Conservation (phyloP, 2,113 vertebrate genomes). For the Lepus europaeus region DNA sequence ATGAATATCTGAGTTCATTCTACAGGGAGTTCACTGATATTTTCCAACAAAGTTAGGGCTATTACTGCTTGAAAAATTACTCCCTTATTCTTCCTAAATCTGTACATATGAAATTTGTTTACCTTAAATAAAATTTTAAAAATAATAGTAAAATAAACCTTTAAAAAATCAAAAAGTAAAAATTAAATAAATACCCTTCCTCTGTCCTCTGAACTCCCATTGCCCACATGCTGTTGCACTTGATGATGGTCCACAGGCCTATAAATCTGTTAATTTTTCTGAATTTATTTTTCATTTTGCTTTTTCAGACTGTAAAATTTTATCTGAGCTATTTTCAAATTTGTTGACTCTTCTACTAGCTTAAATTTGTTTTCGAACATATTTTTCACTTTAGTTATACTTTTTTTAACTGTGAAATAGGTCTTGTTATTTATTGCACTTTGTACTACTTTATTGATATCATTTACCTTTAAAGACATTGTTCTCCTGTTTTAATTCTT, state of each 20-base stretch:
- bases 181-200: not conserved
- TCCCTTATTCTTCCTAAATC: not conserved
- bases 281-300: not conserved
- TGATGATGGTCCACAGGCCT: not conserved
- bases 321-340: too few species aligned
- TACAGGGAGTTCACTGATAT: not conserved
- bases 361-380: not conserved
- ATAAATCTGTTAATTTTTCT: not conserved
- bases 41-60: not conserved
- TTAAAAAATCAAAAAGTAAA: too few species aligned
- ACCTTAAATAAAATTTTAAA: too few species aligned
- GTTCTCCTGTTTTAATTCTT: not conserved
- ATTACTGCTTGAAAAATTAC: not conserved
- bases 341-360: not conserved
- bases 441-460: not conserved
- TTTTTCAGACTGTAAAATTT: not conserved
- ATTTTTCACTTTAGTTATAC: not conserved
- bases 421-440: not conserved
- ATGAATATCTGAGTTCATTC: not conserved
- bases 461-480: not conserved
- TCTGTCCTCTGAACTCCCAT: not conserved
- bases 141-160: too few species aligned
- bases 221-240: not conserved
- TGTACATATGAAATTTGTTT: too few species aligned
- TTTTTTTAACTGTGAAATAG: not conserved